Evolutionary conservation across 2,113 vertebrate genomes (phyloP), one percentile per base, ranked within the genome.

Genomic region (Malaclemys terrapin): DNA sequence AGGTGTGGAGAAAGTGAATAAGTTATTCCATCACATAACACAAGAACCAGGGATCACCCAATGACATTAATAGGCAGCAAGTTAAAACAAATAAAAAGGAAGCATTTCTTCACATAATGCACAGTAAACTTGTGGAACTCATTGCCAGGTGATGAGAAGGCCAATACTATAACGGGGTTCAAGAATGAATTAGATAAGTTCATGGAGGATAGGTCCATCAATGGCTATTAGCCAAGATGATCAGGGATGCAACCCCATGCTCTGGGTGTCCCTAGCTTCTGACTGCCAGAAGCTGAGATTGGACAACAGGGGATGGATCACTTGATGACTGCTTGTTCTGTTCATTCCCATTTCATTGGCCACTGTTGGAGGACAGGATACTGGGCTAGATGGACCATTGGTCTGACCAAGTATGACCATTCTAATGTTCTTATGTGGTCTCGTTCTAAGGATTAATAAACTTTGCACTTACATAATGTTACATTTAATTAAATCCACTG

Each of bases 391-490:
- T 16, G 31, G 35, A 69, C 62, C 3, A 69, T 6, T n/a, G 35
- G 35, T 22, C 65, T 72, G 19, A 72, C 65, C n/a, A 38, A 38
- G 65, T 22, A 72, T 72, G n/a, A n/a, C 19, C 8, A n/a, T 38
- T 72, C n/a, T 72, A 72, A 72, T 72, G n/a, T 9, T 72, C 20
- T 72, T 72, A 5, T 80, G 76, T 59, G 22, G 47, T 5, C n/a
- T 54, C 57, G 50, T 8, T 49, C 10, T 0, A 8, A 80, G 45
- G 75, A 53, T 45, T 57, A 0, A 1, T 35, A 13, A 79, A 29
- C 9, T 84, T 52, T 75, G 35, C 0, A 0, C n/a, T 85, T 20
- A 2, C 3, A n/a, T 12, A 49, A 4, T 54, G 19, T 49, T 12
- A 29, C 24, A 52, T 45, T 91, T 50, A 62, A 35, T 35, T 10